Evolutionary conservation across 2,797 vertebrate species (phyloP), one percentile per base, ranked within the genome.

Genomic region (Spinus olivaceus): DNA sequence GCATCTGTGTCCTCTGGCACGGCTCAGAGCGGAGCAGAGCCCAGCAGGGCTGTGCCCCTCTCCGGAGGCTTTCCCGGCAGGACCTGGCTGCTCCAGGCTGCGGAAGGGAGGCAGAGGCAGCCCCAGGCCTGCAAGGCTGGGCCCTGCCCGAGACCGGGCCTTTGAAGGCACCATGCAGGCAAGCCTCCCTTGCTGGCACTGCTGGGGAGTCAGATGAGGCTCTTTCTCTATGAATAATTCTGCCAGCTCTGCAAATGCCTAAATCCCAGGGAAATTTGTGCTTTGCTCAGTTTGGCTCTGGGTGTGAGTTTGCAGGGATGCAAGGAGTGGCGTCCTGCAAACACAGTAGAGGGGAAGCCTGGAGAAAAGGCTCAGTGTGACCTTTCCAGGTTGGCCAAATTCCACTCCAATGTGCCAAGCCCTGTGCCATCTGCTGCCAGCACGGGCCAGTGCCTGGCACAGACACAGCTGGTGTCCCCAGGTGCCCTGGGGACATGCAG

Each of bases 21-120:
- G 16, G 39, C 76, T 89, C 22, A 3, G 71, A 66, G 51, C 9
- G 17, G 28, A 22, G 9, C 1, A 0, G 14, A 37, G 37, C 41
- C 54, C 44, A 6, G 32, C 21, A 14, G n/a, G n/a, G 16, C 61
- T 28, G 54, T 65, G 33, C 50, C 28, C 37, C 32, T 30, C 19
- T 33, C 25, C 5, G 33, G 59, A 63, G 24, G 12, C 4, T 59
- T 66, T 79, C 44, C 64, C 4, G 2, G 8, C n/a, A 39, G 53
- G n/a, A 32, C 23, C 28, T 0, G 0, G 33, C 42, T 5, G 7
- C n/a, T 66, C n/a, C 0, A 0, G 56, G 56, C 25, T 1, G 9
- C 9, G 25, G 25, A 9, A 50, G 50, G 14, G 46, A 23, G 23
- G 27, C 46, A 47, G 67, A 37, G 47, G 32, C 50, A 79, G 69